A percentile compares a stretch with the other conserved stretches of the same genome.
phyloP scores from a whole-genome alignment of 2,888 invertebrate species.

The Quadroppia sp. region DNA sequence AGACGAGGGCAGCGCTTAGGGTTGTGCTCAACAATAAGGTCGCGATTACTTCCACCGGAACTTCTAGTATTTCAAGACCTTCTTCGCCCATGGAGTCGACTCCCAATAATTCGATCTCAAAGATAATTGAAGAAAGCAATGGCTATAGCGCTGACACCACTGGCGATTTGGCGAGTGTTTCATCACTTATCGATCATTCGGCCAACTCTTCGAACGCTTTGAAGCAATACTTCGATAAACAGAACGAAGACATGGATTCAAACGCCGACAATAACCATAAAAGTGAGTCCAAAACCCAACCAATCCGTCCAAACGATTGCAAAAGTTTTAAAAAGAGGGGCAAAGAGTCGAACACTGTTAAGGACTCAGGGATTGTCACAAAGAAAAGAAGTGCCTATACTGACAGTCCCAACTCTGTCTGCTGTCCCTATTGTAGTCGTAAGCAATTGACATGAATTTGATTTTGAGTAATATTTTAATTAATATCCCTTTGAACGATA shows the following conservation, averaged over 20 bases:
- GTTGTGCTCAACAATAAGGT: conserved; percentile 46
- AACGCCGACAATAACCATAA: conserved; percentile 38
- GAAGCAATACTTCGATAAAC: conserved; percentile 45
- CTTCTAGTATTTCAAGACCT: conserved; percentile 3
- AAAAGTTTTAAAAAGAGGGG: conserved; percentile 31
- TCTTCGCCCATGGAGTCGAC: conserved; percentile 12
- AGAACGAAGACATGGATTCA: conserved; percentile 43
- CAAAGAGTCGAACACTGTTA: conserved; percentile 17
- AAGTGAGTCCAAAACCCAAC: conserved; percentile 51
- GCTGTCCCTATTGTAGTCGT: conserved; percentile 66
- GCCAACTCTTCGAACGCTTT: conserved; percentile 33
- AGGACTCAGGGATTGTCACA: neutral
- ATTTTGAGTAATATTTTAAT: too few species aligned
- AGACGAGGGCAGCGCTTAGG: conserved; percentile 46
- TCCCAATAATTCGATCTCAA: neutral
- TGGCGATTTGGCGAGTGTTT: conserved; percentile 70
- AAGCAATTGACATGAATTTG: conserved; percentile 55
- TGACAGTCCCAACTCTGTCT: conserved; percentile 83
- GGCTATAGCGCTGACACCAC: conserved; percentile 54
- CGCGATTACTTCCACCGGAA: conserved; percentile 20
- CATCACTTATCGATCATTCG: conserved; percentile 60
- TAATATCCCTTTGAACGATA: too few species aligned
- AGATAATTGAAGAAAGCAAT: conserved; percentile 24
- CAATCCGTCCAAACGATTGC: conserved; percentile 56
- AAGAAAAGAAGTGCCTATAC: conserved; percentile 94